A percentile compares a stretch with the other conserved stretches of the same genome.
These are phyloP conservation scores for Sicus ferrugineus DNA, from an alignment of 2,888 invertebrate genomes.

Conservation along the genomic window DNA sequence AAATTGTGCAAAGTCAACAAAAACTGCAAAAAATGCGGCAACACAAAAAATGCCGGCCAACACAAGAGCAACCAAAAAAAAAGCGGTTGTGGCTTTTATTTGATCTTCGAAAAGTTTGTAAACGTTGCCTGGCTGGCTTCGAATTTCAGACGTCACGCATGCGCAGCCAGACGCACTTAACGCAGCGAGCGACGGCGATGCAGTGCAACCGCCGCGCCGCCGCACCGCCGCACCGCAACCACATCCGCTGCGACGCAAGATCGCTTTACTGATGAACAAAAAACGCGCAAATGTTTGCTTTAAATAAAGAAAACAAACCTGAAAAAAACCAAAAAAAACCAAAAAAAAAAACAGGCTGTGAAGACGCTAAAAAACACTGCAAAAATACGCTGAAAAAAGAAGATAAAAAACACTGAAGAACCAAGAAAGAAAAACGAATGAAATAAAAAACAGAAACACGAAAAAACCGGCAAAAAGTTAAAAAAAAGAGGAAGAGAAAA, in stretches of 20 bases:
- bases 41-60: too few relatives aligned
- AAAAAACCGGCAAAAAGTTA: neutral
- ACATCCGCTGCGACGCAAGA: slow-evolving; percentile 6
- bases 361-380: neutral
- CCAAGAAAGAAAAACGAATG: neutral
- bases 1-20: slow-evolving; percentile 1
- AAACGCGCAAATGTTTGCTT: neutral
- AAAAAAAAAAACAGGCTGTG: neutral
- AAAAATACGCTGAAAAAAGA: neutral
- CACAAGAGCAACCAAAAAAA: neutral
- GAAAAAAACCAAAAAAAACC: neutral
- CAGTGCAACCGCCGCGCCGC: neutral
- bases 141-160: slow-evolving; percentile 1
- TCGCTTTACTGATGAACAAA: slow-evolving; percentile 9
- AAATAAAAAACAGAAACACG: neutral
- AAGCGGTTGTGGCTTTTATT: neutral
- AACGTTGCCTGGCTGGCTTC: too few relatives aligned
- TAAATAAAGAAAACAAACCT: neutral
- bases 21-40: neutral
- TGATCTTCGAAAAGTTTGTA: too few relatives aligned
- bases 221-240: neutral
- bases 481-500: too few relatives aligned
- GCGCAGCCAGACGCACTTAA: slow-evolving; percentile 9
- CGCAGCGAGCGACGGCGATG: neutral
- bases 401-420: neutral